A percentile compares a stretch with the other conserved stretches of the same genome.
These are phyloP conservation scores for Ctenicera cuprea DNA, from an alignment of 2,888 invertebrate genomes.

Conservation along the genomic window DNA sequence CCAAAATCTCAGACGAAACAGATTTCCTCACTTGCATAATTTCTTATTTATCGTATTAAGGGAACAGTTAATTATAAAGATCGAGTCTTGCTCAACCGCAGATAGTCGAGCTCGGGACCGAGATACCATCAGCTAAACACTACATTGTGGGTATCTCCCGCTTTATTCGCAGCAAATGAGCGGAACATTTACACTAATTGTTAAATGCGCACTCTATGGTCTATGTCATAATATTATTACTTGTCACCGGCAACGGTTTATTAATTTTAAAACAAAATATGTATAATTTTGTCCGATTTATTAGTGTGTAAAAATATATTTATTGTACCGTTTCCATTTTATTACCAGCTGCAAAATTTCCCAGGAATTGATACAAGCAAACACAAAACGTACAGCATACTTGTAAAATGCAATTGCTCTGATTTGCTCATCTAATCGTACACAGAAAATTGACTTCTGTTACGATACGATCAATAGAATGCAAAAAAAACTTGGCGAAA, in stretches of 20 bases:
- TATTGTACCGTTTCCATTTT: background rate
- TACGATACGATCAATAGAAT: no score
- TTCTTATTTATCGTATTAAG: conserved; percentile 46
- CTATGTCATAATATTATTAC: conserved; percentile 45
- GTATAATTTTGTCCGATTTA: conserved; percentile 1
- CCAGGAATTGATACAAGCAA: background rate
- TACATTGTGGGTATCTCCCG: conserved; percentile 51
- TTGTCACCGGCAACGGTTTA: conserved; percentile 45
- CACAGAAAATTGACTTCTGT: no score
- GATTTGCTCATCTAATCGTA: no score
- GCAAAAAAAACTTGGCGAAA: background rate
- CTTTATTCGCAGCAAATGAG: conserved; percentile 55
- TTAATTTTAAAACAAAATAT: conserved; percentile 34
- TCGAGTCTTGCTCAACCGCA: conserved; percentile 52
- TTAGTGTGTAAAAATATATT: background rate
- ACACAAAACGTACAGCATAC: no score
- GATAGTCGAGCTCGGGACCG: conserved; percentile 47
- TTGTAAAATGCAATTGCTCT: no score
- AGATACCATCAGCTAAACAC: conserved; percentile 55
- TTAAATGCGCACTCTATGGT: conserved; percentile 50
- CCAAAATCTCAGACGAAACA: conserved; percentile 37
- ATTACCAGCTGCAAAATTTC: background rate
- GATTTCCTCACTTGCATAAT: conserved; percentile 46
- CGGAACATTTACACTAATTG: conserved; percentile 56
- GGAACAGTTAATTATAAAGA: conserved; percentile 53